Conservation (phyloP, 2,113 vertebrate species). For the Phocoena sinus region DNA sequence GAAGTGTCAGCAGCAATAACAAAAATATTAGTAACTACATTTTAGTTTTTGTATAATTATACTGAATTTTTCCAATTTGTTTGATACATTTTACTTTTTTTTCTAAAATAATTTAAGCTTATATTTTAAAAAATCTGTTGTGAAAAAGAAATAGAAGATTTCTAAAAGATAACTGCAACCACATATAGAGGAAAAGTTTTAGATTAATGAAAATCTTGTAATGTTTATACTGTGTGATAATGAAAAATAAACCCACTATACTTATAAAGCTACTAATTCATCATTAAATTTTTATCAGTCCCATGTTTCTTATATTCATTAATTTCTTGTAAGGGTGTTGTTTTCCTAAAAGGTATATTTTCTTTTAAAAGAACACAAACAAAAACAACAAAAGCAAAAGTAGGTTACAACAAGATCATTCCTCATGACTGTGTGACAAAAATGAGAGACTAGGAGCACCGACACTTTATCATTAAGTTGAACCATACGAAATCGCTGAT, state of each 20-base stretch:
- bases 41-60: constrained; percentile 38
- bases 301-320: neutral
- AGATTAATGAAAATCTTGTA: constrained; percentile 37
- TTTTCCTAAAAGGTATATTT: constrained; percentile 26
- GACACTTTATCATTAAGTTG: neutral
- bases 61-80: neutral
- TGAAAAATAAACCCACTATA: neutral
- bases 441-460: neutral
- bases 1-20: constrained; percentile 17
- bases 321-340: constrained; percentile 2
- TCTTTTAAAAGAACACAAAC: constrained; percentile 9
- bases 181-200: constrained; percentile 15
- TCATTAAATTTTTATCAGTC: constrained; percentile 15
- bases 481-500: neutral
- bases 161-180: constrained; percentile 5
- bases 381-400: constrained; percentile 49
- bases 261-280: constrained; percentile 44
- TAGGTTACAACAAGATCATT: neutral
- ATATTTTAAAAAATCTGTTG: neutral
- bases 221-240: constrained; percentile 18
- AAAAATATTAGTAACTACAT: constrained; percentile 38
- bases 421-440: neutral
- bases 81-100: constrained; percentile 34
- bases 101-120: constrained; percentile 25
- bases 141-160: constrained; percentile 12